Evolutionary conservation across 2,797 vertebrate genomes (phyloP).

Genomic region (Sphaeramia orbicularis): DNA sequence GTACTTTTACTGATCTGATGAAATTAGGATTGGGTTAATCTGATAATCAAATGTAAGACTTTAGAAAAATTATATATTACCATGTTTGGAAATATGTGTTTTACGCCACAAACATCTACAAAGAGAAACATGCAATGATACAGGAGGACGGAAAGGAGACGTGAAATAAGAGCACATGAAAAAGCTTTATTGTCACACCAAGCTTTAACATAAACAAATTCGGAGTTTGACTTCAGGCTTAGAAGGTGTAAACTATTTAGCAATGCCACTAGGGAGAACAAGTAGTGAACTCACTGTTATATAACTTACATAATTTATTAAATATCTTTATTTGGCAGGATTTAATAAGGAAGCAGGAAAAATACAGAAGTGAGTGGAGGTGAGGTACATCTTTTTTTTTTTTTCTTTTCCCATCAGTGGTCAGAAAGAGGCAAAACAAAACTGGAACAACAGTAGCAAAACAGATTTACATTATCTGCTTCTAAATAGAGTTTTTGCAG

Average conservation of each 20-base stretch:
- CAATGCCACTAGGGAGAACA: constrained; percentile 81
- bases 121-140: too few relatives aligned
- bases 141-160: not conserved
- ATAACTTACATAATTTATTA: constrained; percentile 86
- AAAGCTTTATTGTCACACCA: constrained; percentile 92
- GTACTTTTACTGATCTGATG: too few relatives aligned
- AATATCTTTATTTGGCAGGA: constrained; percentile 88
- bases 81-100: too few relatives aligned
- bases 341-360: constrained; percentile 87
- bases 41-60: too few relatives aligned
- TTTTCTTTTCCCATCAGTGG: constrained; percentile 61
- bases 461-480: constrained; percentile 79
- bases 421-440: constrained; percentile 72
- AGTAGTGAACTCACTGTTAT: constrained; percentile 74
- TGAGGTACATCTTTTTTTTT: constrained; percentile 44
- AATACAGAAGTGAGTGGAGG: constrained; percentile 62
- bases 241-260: constrained; percentile 86
- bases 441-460: constrained; percentile 82
- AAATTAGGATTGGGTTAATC: too few relatives aligned
- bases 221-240: constrained; percentile 86
- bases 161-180: constrained; percentile 69
- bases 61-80: too few relatives aligned
- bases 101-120: too few relatives aligned
- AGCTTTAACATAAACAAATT: constrained; percentile 87
- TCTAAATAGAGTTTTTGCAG: constrained; percentile 74